Evolutionary conservation across 2,113 vertebrate species (phyloP).

Genomic region (Daubentonia madagascariensis): DNA sequence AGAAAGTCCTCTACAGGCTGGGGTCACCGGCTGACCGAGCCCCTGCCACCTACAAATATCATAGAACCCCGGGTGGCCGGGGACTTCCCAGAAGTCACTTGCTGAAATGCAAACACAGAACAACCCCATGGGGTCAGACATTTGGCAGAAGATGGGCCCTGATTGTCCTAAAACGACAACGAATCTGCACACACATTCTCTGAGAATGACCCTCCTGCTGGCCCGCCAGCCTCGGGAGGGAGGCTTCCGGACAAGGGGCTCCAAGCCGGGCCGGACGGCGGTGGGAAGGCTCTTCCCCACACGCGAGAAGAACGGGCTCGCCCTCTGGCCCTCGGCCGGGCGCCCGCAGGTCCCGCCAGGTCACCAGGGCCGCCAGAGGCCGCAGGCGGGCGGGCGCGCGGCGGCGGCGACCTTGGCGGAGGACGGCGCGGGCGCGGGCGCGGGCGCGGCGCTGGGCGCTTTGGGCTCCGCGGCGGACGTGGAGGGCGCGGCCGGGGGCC

Average conservation of each 20-base stretch:
- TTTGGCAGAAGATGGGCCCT: slow-evolving; percentile 34
- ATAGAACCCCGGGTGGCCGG: slow-evolving; percentile 47
- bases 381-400: slow-evolving; percentile 46
- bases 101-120: slow-evolving; percentile 60
- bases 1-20: slow-evolving; percentile 65
- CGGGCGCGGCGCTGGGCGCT: not conserved
- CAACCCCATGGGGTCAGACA: slow-evolving; percentile 78
- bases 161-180: slow-evolving; percentile 60
- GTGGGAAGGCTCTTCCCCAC: slow-evolving; percentile 66
- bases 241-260: slow-evolving; percentile 67
- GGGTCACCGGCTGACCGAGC: not conserved
- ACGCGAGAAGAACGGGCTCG: slow-evolving; percentile 22
- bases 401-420: not conserved
- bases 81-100: slow-evolving; percentile 66
- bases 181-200: slow-evolving; percentile 63
- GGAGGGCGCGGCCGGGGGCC: slow-evolving; percentile 52
- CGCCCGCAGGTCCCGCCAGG: accelerated
- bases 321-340: not conserved
- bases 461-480: not conserved
- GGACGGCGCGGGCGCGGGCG: not conserved
- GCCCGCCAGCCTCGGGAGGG: slow-evolving; percentile 37
- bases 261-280: not conserved
- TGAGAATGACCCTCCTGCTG: slow-evolving; percentile 69
- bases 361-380: slow-evolving; percentile 85
- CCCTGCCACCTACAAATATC: slow-evolving; percentile 53